Conservation (phyloP, 2,113 vertebrate species). For the Indicator maculatus region DNA sequence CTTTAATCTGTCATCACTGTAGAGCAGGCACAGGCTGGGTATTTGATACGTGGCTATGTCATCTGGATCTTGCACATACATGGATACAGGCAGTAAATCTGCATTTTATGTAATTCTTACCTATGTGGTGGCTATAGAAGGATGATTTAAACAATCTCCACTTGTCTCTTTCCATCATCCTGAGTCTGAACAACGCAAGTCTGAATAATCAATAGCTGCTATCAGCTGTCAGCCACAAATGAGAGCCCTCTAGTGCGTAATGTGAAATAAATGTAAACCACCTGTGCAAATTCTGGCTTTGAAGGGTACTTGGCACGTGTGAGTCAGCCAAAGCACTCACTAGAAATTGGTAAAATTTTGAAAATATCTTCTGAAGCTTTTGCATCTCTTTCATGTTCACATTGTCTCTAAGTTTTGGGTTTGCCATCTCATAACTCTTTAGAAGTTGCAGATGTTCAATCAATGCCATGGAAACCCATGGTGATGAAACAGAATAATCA, state of each 20-base stretch:
- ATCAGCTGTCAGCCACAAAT: neutral
- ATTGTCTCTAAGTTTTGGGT: neutral
- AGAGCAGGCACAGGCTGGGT: neutral
- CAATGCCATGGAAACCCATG: neutral
- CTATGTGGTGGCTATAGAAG: neutral
- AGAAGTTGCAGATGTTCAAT: rapidly evolving
- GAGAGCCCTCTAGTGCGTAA: neutral
- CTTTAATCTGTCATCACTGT: neutral
- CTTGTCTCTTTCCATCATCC: neutral
- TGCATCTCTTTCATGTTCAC: neutral
- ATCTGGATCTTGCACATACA: neutral
- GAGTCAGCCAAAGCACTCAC: neutral
- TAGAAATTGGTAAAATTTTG: neutral
- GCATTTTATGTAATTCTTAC: neutral
- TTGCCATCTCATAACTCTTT: neutral
- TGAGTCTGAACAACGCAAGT: neutral
- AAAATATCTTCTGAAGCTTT: neutral
- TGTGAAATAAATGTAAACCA: neutral
- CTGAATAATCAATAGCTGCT: neutral
- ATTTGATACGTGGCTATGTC: neutral
- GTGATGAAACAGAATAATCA: rapidly evolving
- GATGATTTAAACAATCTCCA: neutral
- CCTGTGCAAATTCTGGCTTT: neutral
- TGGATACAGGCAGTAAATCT: neutral
- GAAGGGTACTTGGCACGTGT: neutral